phyloP scores from a whole-genome alignment of 2,888 invertebrate species.

The Tribolium freemani region DNA sequence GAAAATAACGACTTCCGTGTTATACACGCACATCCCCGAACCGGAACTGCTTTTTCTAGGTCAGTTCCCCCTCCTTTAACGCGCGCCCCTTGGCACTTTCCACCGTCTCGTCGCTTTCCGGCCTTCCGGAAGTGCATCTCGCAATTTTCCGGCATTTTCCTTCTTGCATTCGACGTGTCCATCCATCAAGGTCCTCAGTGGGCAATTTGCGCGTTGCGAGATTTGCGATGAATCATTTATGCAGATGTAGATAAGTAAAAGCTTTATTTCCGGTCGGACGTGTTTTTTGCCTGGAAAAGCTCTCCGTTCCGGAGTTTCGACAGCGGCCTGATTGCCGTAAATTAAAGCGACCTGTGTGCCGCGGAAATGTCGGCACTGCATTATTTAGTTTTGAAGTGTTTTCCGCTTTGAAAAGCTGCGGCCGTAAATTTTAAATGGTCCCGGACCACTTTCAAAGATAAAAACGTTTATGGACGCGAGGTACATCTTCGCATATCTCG shows the following conservation, averaged over 20 bases:
- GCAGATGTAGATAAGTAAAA: slow-evolving; percentile 32
- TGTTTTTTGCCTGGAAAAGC: slow-evolving; percentile 15
- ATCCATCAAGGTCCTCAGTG: slow-evolving; percentile 4
- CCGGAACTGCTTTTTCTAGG: slow-evolving; percentile 15
- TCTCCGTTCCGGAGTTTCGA: slow-evolving; percentile 21
- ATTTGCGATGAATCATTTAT: slow-evolving; percentile 33
- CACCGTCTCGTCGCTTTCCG: not conserved
- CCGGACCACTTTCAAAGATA: slow-evolving; percentile 46
- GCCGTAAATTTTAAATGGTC: slow-evolving; percentile 45
- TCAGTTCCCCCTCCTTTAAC: not conserved
- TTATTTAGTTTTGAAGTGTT: slow-evolving; percentile 45
- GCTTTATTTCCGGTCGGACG: slow-evolving; percentile 28
- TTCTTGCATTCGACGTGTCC: slow-evolving; percentile 15
- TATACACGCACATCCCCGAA: slow-evolving; percentile 17
- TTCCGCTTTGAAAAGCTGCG: slow-evolving; percentile 43
- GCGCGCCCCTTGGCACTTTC: not conserved
- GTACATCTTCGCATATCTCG: slow-evolving; percentile 46
- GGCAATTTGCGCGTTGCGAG: slow-evolving; percentile 19
- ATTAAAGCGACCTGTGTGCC: slow-evolving; percentile 33
- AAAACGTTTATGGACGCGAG: slow-evolving; percentile 44
- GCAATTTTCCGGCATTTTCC: not conserved
- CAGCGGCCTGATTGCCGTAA: slow-evolving; percentile 33
- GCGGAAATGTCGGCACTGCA: slow-evolving; percentile 35
- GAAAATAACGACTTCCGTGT: slow-evolving; percentile 37
- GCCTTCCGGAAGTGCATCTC: not conserved